phyloP scores from a whole-genome alignment of 1,140 invertebrate species.

The Drosophila setifemur region DNA sequence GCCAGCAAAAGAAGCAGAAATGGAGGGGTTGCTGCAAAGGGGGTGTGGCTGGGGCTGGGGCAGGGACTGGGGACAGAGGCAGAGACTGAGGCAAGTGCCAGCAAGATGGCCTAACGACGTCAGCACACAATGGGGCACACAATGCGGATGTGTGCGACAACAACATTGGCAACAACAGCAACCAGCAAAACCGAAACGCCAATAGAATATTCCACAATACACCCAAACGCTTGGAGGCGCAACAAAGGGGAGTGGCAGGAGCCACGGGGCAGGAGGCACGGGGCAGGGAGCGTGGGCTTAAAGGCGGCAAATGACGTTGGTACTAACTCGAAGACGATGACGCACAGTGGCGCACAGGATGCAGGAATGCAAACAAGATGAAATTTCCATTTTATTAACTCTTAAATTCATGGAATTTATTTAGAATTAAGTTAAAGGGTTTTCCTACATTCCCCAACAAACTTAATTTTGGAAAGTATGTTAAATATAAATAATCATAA shows the following conservation, averaged over 20 bases:
- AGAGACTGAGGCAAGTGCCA: conserved; percentile 8
- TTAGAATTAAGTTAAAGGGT: too few species aligned
- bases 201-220: conserved; percentile 77
- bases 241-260: not conserved
- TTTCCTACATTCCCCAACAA: not conserved
- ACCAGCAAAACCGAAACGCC: conserved; percentile 48
- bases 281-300: conserved; percentile 21
- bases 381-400: too few species aligned
- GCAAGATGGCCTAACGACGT: conserved; percentile 68
- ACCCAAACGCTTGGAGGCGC: conserved; percentile 31
- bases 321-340: conserved; percentile 32
- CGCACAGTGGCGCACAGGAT: conserved; percentile 46
- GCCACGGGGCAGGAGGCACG: not conserved
- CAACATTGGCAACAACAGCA: conserved; percentile 17
- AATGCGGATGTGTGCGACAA: conserved; percentile 59
- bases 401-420: too few species aligned
- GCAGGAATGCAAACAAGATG: too few species aligned
- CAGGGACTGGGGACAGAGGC: not conserved
- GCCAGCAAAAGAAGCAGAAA: conserved; percentile 25
- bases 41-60: not conserved
- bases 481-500: not conserved
- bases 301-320: conserved; percentile 34
- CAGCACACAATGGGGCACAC: conserved; percentile 63
- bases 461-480: not conserved
- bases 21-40: not conserved